phyloP scores from a whole-genome alignment of 2,888 invertebrate species.

The Taphrorychus bicolor region DNA sequence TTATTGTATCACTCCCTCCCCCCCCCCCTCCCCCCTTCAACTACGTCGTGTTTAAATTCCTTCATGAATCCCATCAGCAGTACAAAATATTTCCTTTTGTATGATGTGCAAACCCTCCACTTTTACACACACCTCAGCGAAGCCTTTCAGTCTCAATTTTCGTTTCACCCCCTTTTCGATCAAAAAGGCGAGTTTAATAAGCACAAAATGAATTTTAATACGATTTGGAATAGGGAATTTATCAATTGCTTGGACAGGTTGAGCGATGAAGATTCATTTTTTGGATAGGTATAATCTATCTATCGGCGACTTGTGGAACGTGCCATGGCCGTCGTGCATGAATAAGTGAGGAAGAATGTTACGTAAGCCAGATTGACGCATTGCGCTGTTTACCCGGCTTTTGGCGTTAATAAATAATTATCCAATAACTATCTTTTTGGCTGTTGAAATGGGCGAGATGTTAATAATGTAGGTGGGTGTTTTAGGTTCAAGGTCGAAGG shows the following conservation, averaged over 20 bases:
- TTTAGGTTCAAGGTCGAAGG: too few species aligned
- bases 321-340: slow-evolving; percentile 1
- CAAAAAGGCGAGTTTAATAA: neutral
- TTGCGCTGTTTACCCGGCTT: slow-evolving; percentile 16
- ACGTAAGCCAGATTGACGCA: slow-evolving; percentile 21
- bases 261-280: neutral
- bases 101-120: neutral
- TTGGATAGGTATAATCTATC: neutral
- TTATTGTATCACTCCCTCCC: too few species aligned
- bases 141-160: neutral
- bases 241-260: neutral
- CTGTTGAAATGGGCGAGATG: neutral
- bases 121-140: neutral
- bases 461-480: too few species aligned
- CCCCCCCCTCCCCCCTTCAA: too few species aligned
- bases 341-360: slow-evolving; percentile 19
- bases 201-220: neutral
- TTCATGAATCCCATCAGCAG: too few species aligned
- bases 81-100: too few species aligned
- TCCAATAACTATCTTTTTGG: neutral
- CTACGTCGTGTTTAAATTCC: too few species aligned
- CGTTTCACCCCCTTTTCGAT: neutral
- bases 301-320: neutral
- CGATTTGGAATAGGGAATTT: neutral
- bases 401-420: neutral